A percentile compares a stretch with the other conserved stretches of the same genome.
These are phyloP conservation scores for Carapus acus DNA, from an alignment of 2,797 vertebrate genomes.

Conservation along the genomic window DNA sequence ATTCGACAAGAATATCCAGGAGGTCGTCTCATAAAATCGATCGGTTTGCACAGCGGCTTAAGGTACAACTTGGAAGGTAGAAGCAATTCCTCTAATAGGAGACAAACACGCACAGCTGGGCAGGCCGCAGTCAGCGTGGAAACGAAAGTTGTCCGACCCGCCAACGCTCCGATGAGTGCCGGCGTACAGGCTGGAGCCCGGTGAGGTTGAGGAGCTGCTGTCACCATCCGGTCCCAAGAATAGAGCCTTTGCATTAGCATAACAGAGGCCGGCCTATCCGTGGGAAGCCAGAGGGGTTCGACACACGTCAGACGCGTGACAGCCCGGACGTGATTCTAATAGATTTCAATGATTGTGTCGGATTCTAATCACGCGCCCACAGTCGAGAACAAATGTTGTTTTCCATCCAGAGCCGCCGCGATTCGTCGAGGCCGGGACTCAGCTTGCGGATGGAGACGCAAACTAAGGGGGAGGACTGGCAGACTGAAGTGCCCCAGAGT, in stretches of 20 bases:
- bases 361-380: conserved; percentile 45
- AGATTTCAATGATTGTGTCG: conserved; percentile 71
- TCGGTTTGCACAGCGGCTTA: background rate
- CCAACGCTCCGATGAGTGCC: conserved; percentile 31
- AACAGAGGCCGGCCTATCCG: conserved; percentile 43
- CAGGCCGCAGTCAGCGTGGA: conserved; percentile 20
- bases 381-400: conserved; percentile 20
- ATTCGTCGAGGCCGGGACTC: conserved; percentile 26
- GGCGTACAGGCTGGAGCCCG: conserved; percentile 15
- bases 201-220: conserved; percentile 19
- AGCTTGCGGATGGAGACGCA: conserved; percentile 18
- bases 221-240: conserved; percentile 45
- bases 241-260: conserved; percentile 52
- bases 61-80: conserved; percentile 1
- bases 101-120: conserved; percentile 23
- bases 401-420: conserved; percentile 30
- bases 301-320: conserved; percentile 58
- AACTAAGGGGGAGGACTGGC: conserved; percentile 33
- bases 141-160: conserved; percentile 21
- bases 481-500: conserved; percentile 26
- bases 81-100: background rate
- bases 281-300: conserved; percentile 36
- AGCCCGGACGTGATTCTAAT: conserved; percentile 68
- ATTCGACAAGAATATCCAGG: background rate
- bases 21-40: background rate